phyloP scores from a whole-genome alignment of 2,888 invertebrate genomes.

The Drosophila anomelani region DNA sequence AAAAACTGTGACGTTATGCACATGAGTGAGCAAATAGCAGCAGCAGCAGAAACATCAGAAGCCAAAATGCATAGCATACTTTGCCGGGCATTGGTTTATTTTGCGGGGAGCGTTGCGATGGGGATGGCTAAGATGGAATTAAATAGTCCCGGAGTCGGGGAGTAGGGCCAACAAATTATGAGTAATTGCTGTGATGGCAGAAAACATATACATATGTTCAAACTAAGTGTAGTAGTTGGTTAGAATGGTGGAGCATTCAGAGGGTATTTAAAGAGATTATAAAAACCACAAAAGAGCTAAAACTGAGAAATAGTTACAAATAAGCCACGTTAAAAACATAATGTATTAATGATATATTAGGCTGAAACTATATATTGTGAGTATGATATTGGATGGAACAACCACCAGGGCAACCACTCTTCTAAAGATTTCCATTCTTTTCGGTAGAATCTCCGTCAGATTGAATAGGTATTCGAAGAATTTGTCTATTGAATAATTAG shows the following conservation, averaged over 20 bases:
- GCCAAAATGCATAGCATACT: constrained; percentile 63
- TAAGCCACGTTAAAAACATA: neutral
- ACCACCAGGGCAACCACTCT: neutral
- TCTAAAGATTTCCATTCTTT: neutral
- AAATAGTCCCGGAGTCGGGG: constrained; percentile 10
- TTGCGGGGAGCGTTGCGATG: neutral
- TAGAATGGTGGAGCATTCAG: neutral
- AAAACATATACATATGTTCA: neutral
- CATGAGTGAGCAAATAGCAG: constrained; percentile 61
- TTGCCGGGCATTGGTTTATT: constrained; percentile 40
- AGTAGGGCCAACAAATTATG: constrained; percentile 41
- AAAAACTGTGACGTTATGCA: constrained; percentile 62
- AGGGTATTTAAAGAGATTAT: neutral
- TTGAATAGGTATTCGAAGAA: neutral
- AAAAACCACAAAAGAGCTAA: neutral
- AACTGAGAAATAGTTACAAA: neutral
- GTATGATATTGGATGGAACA: neutral
- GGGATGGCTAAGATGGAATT: constrained; percentile 12
- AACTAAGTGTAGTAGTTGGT: neutral
- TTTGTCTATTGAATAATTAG: neutral
- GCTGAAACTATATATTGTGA: neutral
- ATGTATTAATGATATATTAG: neutral
- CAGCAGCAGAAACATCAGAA: neutral
- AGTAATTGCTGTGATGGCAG: constrained; percentile 47
- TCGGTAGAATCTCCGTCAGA: neutral